These are phyloP conservation scores for Grallaria varia DNA, from an alignment of 2,113 vertebrate species.

Conservation along the genomic window DNA sequence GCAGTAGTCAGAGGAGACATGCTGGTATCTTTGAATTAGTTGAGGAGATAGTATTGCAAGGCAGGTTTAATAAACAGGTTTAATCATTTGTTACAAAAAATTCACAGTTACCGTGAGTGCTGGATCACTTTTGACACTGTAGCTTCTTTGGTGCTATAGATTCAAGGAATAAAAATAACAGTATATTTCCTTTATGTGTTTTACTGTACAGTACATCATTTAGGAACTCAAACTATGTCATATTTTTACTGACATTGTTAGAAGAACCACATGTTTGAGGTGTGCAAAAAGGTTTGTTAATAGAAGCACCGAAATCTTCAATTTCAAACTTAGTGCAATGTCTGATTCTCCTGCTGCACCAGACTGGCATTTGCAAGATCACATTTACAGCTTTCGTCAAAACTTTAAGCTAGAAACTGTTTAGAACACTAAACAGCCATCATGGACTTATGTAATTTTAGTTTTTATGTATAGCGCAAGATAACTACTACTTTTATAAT, in stretches of 20 bases:
- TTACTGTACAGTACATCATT: background rate
- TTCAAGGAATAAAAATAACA: background rate
- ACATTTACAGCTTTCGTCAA: background rate
- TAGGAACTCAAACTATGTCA: background rate
- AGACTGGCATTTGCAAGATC: accelerated
- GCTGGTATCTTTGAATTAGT: background rate
- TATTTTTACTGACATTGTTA: background rate
- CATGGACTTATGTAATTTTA: background rate
- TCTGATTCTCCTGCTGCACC: background rate
- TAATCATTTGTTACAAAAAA: background rate
- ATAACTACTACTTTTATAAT: background rate
- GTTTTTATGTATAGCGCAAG: background rate
- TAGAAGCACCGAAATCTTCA: background rate
- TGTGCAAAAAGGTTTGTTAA: background rate
- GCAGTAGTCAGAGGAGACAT: background rate
- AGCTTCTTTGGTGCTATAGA: background rate
- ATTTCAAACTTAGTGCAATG: background rate
- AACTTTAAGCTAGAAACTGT: background rate
- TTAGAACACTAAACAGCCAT: background rate
- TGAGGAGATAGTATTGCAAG: background rate
- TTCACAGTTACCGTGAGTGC: background rate
- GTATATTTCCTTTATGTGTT: background rate
- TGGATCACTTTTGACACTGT: background rate
- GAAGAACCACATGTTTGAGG: background rate
- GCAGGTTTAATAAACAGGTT: background rate